phyloP scores from a whole-genome alignment of 2,888 invertebrate genomes.

The Choreutis nemorana region DNA sequence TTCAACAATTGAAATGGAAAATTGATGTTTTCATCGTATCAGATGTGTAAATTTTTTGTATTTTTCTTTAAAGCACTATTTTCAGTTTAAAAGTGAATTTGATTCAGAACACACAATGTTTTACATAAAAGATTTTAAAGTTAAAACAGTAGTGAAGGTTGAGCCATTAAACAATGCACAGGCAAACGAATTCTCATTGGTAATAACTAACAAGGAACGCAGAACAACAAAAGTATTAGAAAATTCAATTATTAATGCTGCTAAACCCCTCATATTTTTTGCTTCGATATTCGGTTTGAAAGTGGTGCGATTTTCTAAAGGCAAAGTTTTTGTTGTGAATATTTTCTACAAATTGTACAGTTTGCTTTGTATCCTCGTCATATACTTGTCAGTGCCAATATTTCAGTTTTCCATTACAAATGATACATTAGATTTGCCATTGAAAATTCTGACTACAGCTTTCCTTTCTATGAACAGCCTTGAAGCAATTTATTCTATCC shows the following conservation, averaged over 20 bases:
- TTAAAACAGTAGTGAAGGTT: not conserved
- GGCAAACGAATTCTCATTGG: slow-evolving; percentile 4
- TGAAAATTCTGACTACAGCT: slow-evolving; percentile 27
- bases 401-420: slow-evolving; percentile 16
- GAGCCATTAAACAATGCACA: not conserved
- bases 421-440: slow-evolving; percentile 26
- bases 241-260: slow-evolving; percentile 20
- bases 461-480: slow-evolving; percentile 18
- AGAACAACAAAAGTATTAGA: slow-evolving; percentile 8
- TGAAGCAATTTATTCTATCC: slow-evolving; percentile 23
- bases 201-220: slow-evolving; percentile 5
- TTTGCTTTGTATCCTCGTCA: slow-evolving; percentile 16
- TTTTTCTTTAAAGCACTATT: not conserved
- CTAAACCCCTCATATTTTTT: slow-evolving; percentile 27
- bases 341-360: slow-evolving; percentile 20
- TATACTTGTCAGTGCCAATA: slow-evolving; percentile 8
- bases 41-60: no score
- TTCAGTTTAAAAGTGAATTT: not conserved
- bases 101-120: slow-evolving; percentile 6
- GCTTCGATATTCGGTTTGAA: slow-evolving; percentile 25
- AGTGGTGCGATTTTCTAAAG: slow-evolving; percentile 19
- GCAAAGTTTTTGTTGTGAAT: slow-evolving; percentile 14
- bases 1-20: no score
- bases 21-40: no score
- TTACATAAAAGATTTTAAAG: slow-evolving; percentile 4